These are phyloP conservation scores for Pelvicachromis taeniatus DNA, from an alignment of 2,113 vertebrate genomes.

Conservation along the genomic window DNA sequence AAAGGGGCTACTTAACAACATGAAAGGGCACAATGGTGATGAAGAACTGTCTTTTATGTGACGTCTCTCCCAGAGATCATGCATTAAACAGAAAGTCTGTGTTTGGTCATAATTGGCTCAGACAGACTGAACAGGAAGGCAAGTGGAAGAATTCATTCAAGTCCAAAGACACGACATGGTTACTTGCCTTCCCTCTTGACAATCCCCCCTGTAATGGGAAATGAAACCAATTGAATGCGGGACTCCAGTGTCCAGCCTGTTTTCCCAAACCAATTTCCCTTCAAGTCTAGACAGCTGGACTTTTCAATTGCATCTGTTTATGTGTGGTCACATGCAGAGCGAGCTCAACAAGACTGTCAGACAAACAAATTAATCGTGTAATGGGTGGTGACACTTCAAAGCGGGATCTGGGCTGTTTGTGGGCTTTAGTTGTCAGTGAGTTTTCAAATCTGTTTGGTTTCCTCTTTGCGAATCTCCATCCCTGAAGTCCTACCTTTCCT, in stretches of 20 bases:
- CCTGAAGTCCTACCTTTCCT: background rate
- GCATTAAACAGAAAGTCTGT: background rate
- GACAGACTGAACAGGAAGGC: background rate
- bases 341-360: background rate
- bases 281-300: slow-evolving; percentile 44
- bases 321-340: slow-evolving; percentile 16
- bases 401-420: background rate
- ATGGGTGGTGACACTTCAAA: slow-evolving; percentile 31
- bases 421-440: background rate
- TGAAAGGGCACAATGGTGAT: background rate
- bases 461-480: background rate
- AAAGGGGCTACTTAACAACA: slow-evolving; percentile 14
- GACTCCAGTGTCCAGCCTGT: slow-evolving; percentile 24
- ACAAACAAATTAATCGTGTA: slow-evolving; percentile 24
- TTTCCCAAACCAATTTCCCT: slow-evolving; percentile 47
- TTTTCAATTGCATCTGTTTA: slow-evolving; percentile 30
- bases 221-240: slow-evolving; percentile 14
- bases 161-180: background rate
- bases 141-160: slow-evolving; percentile 28
- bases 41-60: background rate
- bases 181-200: background rate
- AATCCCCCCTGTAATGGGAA: slow-evolving; percentile 6
- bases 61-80: background rate
- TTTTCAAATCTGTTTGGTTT: slow-evolving; percentile 33
- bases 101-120: slow-evolving; percentile 32